Conservation (phyloP, 2,797 vertebrate genomes). For the Leuciscus waleckii region DNA sequence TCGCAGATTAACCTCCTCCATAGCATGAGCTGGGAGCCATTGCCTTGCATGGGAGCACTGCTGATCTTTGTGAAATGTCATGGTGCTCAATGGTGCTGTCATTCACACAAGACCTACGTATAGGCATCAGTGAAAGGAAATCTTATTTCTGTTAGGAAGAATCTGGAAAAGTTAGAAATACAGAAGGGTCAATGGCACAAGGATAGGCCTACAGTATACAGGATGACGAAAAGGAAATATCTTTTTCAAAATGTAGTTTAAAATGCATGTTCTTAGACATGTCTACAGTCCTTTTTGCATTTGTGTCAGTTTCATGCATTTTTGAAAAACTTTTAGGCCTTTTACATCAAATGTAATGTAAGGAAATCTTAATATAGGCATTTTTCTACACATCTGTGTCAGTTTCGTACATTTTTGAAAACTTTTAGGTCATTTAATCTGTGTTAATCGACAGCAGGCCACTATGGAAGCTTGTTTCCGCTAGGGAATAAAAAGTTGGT, state of each 20-base stretch:
- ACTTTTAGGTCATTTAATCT: no score
- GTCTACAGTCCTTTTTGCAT: not conserved
- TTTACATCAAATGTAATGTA: not conserved
- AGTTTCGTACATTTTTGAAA: not conserved
- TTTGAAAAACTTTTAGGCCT: not conserved
- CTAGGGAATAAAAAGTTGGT: not conserved
- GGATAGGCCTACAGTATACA: not conserved
- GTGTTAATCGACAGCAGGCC: not conserved
- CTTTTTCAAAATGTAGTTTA: not conserved
- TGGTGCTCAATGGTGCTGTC: constrained; percentile 56
- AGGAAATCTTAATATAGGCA: not conserved
- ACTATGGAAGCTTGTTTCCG: not conserved
- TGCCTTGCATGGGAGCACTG: constrained; percentile 79
- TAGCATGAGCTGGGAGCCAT: constrained; percentile 80
- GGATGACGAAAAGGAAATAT: not conserved
- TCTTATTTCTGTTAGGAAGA: not conserved
- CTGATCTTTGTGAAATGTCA: constrained; percentile 53
- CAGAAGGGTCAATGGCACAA: not conserved
- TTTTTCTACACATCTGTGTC: not conserved
- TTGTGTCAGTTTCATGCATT: not conserved
- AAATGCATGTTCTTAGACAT: constrained; percentile 10
- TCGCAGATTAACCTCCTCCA: constrained; percentile 70
- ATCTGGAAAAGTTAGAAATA: not conserved
- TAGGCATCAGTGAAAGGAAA: constrained; percentile 4
- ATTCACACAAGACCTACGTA: constrained; percentile 34